Conservation (phyloP, 2,797 vertebrate genomes). For the Balearica regulorum region DNA sequence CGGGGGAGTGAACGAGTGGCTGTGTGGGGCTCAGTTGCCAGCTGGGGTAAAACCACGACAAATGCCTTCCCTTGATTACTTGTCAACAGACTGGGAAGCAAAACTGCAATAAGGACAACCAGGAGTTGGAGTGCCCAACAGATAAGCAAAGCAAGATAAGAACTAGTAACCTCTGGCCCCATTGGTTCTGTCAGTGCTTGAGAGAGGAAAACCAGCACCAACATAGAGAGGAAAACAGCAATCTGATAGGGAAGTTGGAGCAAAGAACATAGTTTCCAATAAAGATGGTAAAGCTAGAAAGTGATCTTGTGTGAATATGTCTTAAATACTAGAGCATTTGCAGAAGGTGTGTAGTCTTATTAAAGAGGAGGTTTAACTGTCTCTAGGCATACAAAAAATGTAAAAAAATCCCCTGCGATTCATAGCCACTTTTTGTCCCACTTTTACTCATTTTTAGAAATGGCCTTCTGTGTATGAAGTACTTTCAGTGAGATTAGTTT, state of each 20-base stretch:
- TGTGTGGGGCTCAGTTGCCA: too few relatives aligned
- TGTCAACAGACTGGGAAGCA: background rate
- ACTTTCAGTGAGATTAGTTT: background rate
- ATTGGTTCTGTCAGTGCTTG: background rate
- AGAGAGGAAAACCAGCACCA: background rate
- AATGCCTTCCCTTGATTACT: background rate
- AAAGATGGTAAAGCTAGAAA: background rate
- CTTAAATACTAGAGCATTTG: background rate
- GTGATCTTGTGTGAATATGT: background rate
- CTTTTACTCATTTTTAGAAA: background rate
- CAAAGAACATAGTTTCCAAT: background rate
- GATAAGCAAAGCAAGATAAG: background rate
- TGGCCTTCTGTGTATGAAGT: background rate
- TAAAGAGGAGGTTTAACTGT: background rate
- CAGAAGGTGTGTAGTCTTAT: background rate
- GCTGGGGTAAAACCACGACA: too few relatives aligned
- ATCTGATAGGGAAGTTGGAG: background rate
- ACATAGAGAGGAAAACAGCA: background rate
- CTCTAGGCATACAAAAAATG: background rate
- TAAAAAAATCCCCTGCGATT: background rate
- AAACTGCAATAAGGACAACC: background rate
- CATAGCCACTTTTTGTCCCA: background rate
- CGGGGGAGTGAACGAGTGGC: too few relatives aligned
- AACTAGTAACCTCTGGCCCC: background rate
- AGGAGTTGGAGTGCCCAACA: background rate